These are phyloP conservation scores for Vimba vimba DNA, from an alignment of 2,113 vertebrate species.

Conservation along the genomic window DNA sequence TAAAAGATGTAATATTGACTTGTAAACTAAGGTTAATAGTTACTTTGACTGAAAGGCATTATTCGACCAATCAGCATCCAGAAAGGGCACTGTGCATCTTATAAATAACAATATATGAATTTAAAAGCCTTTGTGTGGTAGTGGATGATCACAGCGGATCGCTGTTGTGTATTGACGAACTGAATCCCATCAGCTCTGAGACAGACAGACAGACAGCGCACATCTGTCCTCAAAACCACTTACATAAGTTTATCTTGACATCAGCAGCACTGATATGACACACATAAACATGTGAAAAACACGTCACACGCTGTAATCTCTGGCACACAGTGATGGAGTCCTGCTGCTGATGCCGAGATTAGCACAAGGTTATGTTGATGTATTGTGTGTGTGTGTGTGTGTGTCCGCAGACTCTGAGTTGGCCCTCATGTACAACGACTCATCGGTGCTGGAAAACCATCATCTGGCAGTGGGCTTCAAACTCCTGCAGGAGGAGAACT, in stretches of 20 bases:
- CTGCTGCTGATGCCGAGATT: neutral
- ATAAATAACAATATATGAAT: neutral
- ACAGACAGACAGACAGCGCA: neutral
- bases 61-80: neutral
- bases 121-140: neutral
- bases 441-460: constrained; percentile 14
- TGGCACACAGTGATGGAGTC: neutral
- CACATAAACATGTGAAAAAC: too few species aligned
- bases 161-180: neutral
- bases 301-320: constrained; percentile 33
- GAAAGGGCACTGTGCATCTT: neutral
- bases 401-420: constrained; percentile 54
- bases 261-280: neutral
- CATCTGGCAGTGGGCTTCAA: constrained; percentile 14
- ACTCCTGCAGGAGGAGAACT: constrained; percentile 27
- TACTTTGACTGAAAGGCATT: neutral
- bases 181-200: neutral
- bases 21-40: neutral
- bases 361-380: constrained; percentile 15
- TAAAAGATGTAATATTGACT: neutral
- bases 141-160: neutral
- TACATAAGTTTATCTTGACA: constrained; percentile 37
- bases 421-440: constrained; percentile 19
- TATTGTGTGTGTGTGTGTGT: too few species aligned
- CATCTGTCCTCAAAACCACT: constrained; percentile 21